Base-by-base conservation (phyloP, 1,140 invertebrate genomes). In the Palaemon carinicauda region DNA sequence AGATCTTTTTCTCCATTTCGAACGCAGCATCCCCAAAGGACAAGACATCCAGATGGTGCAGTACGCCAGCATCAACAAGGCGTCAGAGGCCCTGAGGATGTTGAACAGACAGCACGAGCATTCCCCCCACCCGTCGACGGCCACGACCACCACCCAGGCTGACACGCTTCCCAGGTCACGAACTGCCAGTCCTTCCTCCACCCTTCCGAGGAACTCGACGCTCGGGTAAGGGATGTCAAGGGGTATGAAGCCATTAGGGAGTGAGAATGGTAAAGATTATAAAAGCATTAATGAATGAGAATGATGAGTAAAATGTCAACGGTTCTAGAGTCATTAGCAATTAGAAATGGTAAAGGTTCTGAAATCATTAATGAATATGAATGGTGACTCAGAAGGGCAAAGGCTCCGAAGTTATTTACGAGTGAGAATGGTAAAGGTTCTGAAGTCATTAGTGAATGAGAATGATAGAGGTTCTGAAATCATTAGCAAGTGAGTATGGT, bases 21-120 rank as follows among this genome's bases (percentile, higher is more conserved):
- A n/a, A n/a, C 12, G 54, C 91, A 27, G 92, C 91, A 90, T 92
- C 91, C 50, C 92, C 91, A 17, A 92, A 91, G 5, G 92, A 91
- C 80, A 91, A 15, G 90, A 90, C 77, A 89, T 89, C 15, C 90
- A 90, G 79, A 90, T 91, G 89, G 89, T 91, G 5, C 91, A 91
- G 83, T 91, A 91, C 77, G 89, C 90, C 69, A 90, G 91, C 31
- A 90, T 91, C 12, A 90, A 91, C 17, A 83, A 90, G 77, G 91
- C 90, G 27, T 90, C 89, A 15, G 87, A 89, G 56, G 91, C 90
- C 80, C 81, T 91, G 7, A 88, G 90, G 27, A 90, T 89, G 50
- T 60, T 91, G 50, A 90, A 90, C 51, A 88, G 83, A 21, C 88
- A 41, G 41, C 41, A 88, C 29, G 79, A 90, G 17, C 82, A 89